phyloP scores from a whole-genome alignment of 1,140 invertebrate genomes.

The Zaprionus capensis region DNA sequence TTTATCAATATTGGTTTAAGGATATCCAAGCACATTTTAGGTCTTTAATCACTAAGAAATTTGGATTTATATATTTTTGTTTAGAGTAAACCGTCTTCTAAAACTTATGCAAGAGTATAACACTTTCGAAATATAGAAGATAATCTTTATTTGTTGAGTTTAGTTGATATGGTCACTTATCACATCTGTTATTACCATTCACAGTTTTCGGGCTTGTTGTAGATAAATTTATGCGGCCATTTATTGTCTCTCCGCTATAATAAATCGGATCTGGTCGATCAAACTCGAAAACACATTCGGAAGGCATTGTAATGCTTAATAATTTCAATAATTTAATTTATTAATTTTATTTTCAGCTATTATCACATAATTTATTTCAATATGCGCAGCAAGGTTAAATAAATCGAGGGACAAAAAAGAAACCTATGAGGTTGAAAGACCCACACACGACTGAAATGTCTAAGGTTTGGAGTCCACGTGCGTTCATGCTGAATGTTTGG shows the following conservation, averaged over 20 bases:
- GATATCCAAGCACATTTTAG: too few relatives aligned
- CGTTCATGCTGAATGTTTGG: too few relatives aligned
- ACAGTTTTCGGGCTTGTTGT: background rate
- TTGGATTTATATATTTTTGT: too few relatives aligned
- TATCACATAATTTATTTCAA: background rate
- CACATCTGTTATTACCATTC: background rate
- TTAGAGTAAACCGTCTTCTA: too few relatives aligned
- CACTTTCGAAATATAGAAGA: background rate
- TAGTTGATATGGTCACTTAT: background rate
- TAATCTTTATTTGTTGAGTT: background rate
- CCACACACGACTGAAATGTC: constrained; percentile 17
- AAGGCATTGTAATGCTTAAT: constrained; percentile 51
- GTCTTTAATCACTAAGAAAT: too few relatives aligned
- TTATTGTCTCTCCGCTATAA: constrained; percentile 60
- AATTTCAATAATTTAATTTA: background rate
- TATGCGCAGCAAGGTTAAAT: background rate
- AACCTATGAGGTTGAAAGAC: background rate
- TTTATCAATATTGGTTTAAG: too few relatives aligned
- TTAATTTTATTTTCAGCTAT: background rate
- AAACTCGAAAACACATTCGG: constrained; percentile 57
- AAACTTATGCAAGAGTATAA: too few relatives aligned
- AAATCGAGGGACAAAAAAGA: background rate
- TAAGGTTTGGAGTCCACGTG: background rate
- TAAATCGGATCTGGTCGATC: constrained; percentile 67
- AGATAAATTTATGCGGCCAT: background rate